Evolutionary conservation across 1,140 invertebrate genomes (phyloP).

Genomic region (Lycorma delicatula): DNA sequence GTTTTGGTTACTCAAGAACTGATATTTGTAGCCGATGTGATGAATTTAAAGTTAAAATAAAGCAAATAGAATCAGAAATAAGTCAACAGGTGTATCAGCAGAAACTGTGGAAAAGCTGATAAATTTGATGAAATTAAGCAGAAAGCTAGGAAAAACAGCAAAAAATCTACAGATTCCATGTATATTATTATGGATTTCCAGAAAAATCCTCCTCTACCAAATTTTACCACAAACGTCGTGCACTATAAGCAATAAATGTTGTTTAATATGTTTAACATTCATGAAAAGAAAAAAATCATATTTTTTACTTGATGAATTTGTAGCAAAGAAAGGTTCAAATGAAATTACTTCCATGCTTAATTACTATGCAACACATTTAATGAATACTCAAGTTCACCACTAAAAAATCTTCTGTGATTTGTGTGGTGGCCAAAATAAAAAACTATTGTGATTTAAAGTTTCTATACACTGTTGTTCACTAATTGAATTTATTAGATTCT

Average conservation of each 20-base stretch:
- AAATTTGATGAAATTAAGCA: constrained; percentile 7
- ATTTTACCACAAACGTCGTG: constrained; percentile 15
- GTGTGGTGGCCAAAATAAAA: constrained; percentile 6
- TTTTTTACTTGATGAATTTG: constrained; percentile 16
- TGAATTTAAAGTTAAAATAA: constrained; percentile 9
- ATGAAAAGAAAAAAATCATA: constrained; percentile 11
- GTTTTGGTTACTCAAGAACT: constrained; percentile 15
- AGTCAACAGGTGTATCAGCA: neutral
- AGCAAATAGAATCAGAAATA: constrained; percentile 1
- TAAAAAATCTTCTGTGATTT: constrained; percentile 10
- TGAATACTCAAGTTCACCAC: neutral
- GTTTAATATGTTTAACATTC: constrained; percentile 12
- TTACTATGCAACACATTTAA: constrained; percentile 3
- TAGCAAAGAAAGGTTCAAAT: constrained; percentile 17
- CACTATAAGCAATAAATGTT: constrained; percentile 12
- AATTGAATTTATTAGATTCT: constrained; percentile 12
- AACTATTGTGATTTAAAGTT: constrained; percentile 14
- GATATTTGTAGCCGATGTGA: constrained; percentile 12
- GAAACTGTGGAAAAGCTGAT: constrained; percentile 2
- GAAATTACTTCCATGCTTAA: constrained; percentile 14
- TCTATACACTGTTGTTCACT: constrained; percentile 21
- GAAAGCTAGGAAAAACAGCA: neutral
- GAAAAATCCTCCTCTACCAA: constrained; percentile 12
- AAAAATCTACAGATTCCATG: constrained; percentile 4
- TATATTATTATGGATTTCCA: constrained; percentile 12